Conservation (phyloP, 1,140 invertebrate genomes). For the Drosophila ogumai region DNA sequence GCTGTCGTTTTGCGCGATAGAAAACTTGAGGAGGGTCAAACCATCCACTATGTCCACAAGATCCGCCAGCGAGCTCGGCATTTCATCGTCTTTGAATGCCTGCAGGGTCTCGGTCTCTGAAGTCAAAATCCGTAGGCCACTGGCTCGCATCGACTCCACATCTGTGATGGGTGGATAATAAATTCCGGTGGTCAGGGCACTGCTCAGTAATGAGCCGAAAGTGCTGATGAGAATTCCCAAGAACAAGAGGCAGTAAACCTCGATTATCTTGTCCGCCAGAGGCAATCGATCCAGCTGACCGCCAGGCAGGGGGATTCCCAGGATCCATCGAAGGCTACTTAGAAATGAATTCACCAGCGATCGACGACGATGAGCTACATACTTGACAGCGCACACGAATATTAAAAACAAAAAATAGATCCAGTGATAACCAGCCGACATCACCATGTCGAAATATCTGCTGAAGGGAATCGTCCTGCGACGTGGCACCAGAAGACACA, state of each 20-base stretch:
- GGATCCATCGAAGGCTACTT: not conserved
- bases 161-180: constrained; percentile 9
- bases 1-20: constrained; percentile 12
- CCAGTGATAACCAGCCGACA: not conserved
- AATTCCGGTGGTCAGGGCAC: constrained; percentile 9
- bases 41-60: constrained; percentile 12
- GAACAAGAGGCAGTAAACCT: not conserved
- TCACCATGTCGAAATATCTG: not conserved
- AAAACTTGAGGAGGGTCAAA: not conserved
- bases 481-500: constrained; percentile 17
- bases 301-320: constrained; percentile 4
- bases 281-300: not conserved
- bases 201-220: not conserved
- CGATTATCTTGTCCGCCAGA: constrained; percentile 14
- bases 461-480: not conserved
- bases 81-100: constrained; percentile 1
- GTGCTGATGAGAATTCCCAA: not conserved
- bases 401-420: fast-evolving
- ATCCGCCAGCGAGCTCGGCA: constrained; percentile 2
- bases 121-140: constrained; percentile 35
- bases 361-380: not conserved
- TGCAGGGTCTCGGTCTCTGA: not conserved
- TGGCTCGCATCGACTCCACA: constrained; percentile 7
- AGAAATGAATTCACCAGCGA: not conserved
- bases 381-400: constrained; percentile 3